Conservation (phyloP, 2,113 vertebrate genomes). For the Bufo bufo region DNA sequence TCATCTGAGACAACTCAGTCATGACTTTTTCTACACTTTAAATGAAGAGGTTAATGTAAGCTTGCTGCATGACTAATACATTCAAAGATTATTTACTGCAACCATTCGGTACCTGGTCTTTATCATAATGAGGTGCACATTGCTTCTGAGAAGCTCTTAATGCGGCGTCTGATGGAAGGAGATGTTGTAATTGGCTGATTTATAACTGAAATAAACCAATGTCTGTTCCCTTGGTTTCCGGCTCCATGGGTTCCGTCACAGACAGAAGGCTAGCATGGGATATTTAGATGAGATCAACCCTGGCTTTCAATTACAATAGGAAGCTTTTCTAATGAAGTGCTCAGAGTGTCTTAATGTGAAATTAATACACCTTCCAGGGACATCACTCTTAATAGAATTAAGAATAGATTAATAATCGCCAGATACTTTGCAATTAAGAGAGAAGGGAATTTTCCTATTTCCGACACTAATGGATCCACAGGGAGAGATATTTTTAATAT, state of each 20-base stretch:
- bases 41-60: not conserved
- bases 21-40: not conserved
- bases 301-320: conserved; percentile 48
- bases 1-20: not conserved
- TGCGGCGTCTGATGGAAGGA: not conserved
- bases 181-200: conserved; percentile 10
- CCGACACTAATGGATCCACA: conserved; percentile 51
- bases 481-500: conserved; percentile 54
- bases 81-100: not conserved
- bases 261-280: conserved; percentile 14
- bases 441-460: conserved; percentile 55
- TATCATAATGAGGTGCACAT: not conserved
- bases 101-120: not conserved
- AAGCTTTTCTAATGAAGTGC: conserved; percentile 56
- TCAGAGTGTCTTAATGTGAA: conserved; percentile 54
- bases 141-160: not conserved
- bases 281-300: conserved; percentile 46
- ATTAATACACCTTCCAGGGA: conserved; percentile 57
- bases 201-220: conserved; percentile 15
- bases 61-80: not conserved
- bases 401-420: conserved; percentile 57
- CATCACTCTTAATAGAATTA: conserved; percentile 58
- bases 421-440: conserved; percentile 49
- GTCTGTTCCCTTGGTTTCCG: conserved; percentile 4
- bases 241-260: conserved; percentile 10